phyloP scores from a whole-genome alignment of 2,888 invertebrate genomes.

The Strigamia transsilvanica region DNA sequence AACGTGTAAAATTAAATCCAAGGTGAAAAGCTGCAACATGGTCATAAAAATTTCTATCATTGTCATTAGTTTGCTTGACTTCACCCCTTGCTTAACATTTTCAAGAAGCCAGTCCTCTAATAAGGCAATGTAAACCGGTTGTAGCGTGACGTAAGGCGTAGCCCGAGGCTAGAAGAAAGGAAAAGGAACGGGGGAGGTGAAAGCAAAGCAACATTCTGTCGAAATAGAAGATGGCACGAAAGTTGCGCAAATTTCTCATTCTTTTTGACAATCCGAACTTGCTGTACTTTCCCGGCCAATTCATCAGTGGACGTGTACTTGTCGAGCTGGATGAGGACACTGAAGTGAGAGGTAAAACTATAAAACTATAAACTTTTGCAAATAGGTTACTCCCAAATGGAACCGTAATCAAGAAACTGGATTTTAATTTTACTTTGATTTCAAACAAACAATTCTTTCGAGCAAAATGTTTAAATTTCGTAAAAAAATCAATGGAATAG shows the following conservation, averaged over 20 bases:
- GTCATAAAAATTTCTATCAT: slow-evolving; percentile 7
- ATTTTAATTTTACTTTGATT: neutral
- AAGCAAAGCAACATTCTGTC: slow-evolving; percentile 1
- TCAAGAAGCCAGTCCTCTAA: slow-evolving; percentile 24
- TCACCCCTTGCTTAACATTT: slow-evolving; percentile 3
- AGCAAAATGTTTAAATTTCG: neutral
- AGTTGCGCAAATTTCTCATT: slow-evolving; percentile 89
- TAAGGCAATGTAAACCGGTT: slow-evolving; percentile 27
- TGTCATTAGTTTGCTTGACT: slow-evolving; percentile 1
- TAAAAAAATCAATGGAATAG: neutral
- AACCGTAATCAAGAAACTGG: neutral
- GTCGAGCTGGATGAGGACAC: slow-evolving; percentile 94
- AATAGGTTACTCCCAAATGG: neutral
- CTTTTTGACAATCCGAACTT: slow-evolving; percentile 92
- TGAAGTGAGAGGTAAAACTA: slow-evolving; percentile 69
- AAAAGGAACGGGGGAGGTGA: neutral
- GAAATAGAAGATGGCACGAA: slow-evolving; percentile 66
- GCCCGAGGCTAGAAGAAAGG: neutral
- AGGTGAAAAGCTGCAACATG: neutral
- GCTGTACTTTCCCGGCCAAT: slow-evolving; percentile 92
- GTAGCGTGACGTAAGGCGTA: neutral
- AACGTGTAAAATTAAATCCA: neutral
- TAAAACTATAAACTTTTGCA: neutral
- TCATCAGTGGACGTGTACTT: slow-evolving; percentile 88
- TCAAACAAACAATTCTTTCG: neutral